phyloP scores from a whole-genome alignment of 2,888 invertebrate species.

The Rhamnusium bicolor region DNA sequence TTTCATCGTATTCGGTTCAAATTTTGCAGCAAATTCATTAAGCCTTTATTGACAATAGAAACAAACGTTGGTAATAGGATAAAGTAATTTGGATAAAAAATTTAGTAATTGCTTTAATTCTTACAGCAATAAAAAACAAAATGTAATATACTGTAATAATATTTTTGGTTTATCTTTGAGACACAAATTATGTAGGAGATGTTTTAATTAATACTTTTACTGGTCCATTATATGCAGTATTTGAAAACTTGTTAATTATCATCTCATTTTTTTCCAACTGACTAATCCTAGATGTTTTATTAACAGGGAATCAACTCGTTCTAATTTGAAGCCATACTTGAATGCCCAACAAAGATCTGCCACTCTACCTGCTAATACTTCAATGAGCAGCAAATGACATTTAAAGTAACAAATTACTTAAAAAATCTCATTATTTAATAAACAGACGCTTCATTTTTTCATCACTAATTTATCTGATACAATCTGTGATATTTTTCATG shows the following conservation, averaged over 20 bases:
- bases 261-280: background rate
- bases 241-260: background rate
- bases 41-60: no score
- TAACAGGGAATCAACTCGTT: conserved; percentile 84
- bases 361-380: conserved; percentile 89
- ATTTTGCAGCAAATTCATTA: no score
- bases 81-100: no score
- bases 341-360: conserved; percentile 87
- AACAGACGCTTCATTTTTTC: conserved; percentile 41
- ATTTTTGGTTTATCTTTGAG: no score
- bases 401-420: conserved; percentile 36
- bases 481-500: conserved; percentile 43
- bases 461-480: conserved; percentile 53
- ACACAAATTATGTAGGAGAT: no score
- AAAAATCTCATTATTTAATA: conserved; percentile 28
- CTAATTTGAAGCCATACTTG: conserved; percentile 82
- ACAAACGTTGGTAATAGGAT: no score
- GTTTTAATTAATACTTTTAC: no score
- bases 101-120: no score
- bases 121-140: no score
- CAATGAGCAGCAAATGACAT: conserved; percentile 76
- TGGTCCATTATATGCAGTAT: background rate
- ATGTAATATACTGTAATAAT: no score
- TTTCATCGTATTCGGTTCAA: no score
- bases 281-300: conserved; percentile 44